These are phyloP conservation scores for Peribatodes rhomboidaria DNA, from an alignment of 2,888 invertebrate species.

Conservation along the genomic window DNA sequence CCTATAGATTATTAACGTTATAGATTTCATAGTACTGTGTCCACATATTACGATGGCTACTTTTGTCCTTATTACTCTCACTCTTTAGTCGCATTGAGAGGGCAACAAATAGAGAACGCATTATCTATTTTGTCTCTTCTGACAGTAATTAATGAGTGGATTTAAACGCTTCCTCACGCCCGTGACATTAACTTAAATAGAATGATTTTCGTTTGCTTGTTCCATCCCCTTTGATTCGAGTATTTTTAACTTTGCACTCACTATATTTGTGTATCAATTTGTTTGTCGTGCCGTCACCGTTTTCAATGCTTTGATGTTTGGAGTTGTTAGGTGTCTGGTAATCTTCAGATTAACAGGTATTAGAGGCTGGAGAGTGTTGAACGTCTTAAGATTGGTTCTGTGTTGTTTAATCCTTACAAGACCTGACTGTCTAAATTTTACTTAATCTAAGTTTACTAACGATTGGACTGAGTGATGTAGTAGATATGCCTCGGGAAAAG, in stretches of 20 bases:
- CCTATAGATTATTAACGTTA: neutral
- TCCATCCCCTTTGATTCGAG: constrained; percentile 83
- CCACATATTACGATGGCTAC: constrained; percentile 71
- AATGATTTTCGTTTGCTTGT: constrained; percentile 78
- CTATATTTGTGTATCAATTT: constrained; percentile 83
- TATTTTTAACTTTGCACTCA: constrained; percentile 82
- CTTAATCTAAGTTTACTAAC: neutral
- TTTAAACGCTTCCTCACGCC: constrained; percentile 87
- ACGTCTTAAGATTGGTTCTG: constrained; percentile 57
- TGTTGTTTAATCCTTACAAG: constrained; percentile 27
- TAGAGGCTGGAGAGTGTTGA: constrained; percentile 65
- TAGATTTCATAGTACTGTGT: constrained; percentile 35
- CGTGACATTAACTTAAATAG: constrained; percentile 87
- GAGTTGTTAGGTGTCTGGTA: constrained; percentile 77
- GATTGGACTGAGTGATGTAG: neutral
- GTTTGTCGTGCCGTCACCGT: constrained; percentile 71
- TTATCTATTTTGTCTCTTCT: constrained; percentile 85
- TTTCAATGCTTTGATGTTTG: constrained; percentile 83
- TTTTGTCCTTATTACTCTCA: constrained; percentile 70
- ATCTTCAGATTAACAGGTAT: constrained; percentile 74
- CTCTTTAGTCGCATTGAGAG: constrained; percentile 59
- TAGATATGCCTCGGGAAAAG: neutral
- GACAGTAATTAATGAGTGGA: constrained; percentile 87
- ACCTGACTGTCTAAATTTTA: constrained; percentile 7
- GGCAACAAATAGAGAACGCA: constrained; percentile 83